These are phyloP conservation scores for Callocephalon fimbriatum DNA, from an alignment of 2,113 vertebrate genomes.

Conservation along the genomic window DNA sequence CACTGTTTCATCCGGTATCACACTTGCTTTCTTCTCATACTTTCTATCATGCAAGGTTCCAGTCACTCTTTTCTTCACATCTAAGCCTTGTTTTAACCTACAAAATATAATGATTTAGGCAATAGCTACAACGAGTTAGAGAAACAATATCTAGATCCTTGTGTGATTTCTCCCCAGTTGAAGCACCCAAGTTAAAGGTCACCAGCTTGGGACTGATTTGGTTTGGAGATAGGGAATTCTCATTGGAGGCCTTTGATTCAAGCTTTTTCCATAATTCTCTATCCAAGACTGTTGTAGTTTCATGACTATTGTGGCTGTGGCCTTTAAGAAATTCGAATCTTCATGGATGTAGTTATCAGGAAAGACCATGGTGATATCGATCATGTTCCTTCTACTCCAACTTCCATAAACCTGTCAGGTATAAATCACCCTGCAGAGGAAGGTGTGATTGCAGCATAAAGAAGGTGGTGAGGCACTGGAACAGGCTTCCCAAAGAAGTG, in stretches of 20 bases:
- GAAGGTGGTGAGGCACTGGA: not conserved
- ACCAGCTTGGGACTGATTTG: not conserved
- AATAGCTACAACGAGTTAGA: not conserved
- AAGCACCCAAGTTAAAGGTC: not conserved
- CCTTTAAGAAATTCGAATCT: not conserved
- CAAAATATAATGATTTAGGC: not conserved
- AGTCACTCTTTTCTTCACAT: not conserved
- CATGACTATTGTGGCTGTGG: not conserved
- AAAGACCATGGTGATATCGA: not conserved
- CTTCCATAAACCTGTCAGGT: not conserved
- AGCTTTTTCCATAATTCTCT: not conserved
- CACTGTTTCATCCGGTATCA: not conserved
- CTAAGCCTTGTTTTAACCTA: not conserved
- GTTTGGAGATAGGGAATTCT: not conserved
- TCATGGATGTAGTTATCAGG: not conserved
- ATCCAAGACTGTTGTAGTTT: fast-evolving
- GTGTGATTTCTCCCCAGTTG: not conserved
- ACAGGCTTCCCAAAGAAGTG: not conserved
- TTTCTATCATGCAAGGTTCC: not conserved
- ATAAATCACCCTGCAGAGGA: not conserved
- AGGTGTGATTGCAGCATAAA: not conserved
- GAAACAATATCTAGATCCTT: not conserved
- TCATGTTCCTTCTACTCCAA: not conserved
- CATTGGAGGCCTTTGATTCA: not conserved
- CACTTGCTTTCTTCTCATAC: not conserved